These are phyloP conservation scores for Eristalinus aeneus DNA, from an alignment of 2,888 invertebrate genomes.

Conservation along the genomic window DNA sequence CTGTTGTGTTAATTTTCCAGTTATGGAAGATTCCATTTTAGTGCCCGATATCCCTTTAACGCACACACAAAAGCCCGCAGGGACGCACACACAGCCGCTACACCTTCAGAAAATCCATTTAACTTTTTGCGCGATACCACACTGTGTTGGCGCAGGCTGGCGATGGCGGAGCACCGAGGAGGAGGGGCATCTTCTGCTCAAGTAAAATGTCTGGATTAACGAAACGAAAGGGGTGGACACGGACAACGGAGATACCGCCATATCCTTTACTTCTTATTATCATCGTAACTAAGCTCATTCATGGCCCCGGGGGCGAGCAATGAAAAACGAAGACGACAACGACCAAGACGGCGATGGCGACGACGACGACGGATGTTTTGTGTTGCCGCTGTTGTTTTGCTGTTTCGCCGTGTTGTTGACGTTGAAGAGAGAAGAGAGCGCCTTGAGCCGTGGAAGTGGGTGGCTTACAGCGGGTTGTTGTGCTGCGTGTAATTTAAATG, in stretches of 20 bases:
- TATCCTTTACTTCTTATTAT: conserved; percentile 67
- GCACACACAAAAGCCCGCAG: conserved; percentile 18
- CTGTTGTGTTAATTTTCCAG: conserved; percentile 60
- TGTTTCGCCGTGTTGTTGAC: background rate
- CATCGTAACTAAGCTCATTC: conserved; percentile 50
- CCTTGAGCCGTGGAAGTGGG: background rate
- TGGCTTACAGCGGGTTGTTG: conserved; percentile 40
- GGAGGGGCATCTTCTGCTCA: conserved; percentile 32
- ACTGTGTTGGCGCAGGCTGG: background rate
- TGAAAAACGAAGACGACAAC: background rate
- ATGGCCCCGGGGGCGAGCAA: background rate
- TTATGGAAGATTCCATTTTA: conserved; percentile 63
- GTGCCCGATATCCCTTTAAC: conserved; percentile 42
- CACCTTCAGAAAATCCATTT: background rate
- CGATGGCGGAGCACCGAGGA: background rate
- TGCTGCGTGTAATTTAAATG: conserved; percentile 68
- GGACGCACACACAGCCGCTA: conserved; percentile 35
- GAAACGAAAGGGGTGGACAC: conserved; percentile 57
- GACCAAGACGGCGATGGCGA: background rate
- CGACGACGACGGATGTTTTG: conserved; percentile 1
- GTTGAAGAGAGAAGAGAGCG: background rate
- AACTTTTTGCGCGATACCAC: background rate
- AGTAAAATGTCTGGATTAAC: conserved; percentile 62
- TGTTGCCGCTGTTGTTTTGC: background rate
- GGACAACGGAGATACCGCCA: conserved; percentile 42